Evolutionary conservation across 2,888 invertebrate species (phyloP), one percentile per base, ranked within the genome.

Genomic region (Chrysomela aeneicollis): DNA sequence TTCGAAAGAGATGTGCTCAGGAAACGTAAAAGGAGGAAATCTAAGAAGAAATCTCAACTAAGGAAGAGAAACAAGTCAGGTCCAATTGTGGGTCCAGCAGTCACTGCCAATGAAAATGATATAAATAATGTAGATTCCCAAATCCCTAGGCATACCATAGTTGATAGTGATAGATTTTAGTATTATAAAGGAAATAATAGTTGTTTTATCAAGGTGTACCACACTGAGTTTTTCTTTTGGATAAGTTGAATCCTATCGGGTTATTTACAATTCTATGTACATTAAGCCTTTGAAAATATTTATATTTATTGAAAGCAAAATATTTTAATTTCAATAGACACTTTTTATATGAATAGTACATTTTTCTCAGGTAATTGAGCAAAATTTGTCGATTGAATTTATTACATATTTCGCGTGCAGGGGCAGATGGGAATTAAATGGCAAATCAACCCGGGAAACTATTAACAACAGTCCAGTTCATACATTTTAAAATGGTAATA

Each of bases 241-340:
- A 19, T 47, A 19, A 53, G 35, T 52, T 59, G 47, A 26, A 49
- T 22, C 59, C 59, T 59, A 50, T 63, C 59, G 30, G 58, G 26
- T 42, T 63, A 32, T 63, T 4, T 52, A 26, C 26, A 55, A n/a
- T 55, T 60, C 37, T 55, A 47, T 52, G 49, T 61, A 65, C 52
- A 61, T 61, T 57, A 5, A 3, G 15, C 49, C 61, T 49, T 19
- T 51, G 49, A 32, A 51, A 53, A 58, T 63, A 30, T 47, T 59
- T 64, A 58, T 61, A 65, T 65, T 65, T 65, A 65, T 65, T 61
- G 37, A 63, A 59, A 54, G 32, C 54, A 47, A 58, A 53, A 61
- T 37, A 61, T 64, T 64, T 61, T 65, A 54, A 53, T 61, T 65
- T 61, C 61, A 61, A 59, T 65, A 65, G 53, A 65, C 54, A 37